Evolutionary conservation across 2,888 invertebrate genomes (phyloP).

Genomic region (Lycia hirtaria): DNA sequence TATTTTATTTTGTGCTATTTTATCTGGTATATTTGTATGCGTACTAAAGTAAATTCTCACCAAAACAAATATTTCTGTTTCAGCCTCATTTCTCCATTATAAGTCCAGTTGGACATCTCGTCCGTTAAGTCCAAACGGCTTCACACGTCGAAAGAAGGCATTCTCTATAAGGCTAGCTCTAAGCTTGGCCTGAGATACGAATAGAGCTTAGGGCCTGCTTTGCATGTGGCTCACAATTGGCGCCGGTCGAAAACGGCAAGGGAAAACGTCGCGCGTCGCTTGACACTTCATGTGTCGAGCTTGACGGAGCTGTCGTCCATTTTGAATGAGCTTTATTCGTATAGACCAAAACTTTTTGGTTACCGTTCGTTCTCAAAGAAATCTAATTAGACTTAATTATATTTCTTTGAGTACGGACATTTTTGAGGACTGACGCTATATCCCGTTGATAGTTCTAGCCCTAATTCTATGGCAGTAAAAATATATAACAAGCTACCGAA

Average conservation of each 20-base stretch:
- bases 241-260: conserved; percentile 63
- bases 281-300: conserved; percentile 15
- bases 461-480: neutral
- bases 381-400: too few species aligned
- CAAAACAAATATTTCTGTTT: too few species aligned
- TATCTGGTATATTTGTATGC: too few species aligned
- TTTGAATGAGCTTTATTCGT: neutral
- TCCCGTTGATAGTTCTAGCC: too few species aligned
- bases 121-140: conserved; percentile 9
- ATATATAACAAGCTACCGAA: too few species aligned
- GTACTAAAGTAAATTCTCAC: too few species aligned
- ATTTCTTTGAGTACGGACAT: too few species aligned
- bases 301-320: conserved; percentile 4
- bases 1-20: too few species aligned
- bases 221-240: conserved; percentile 74
- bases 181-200: conserved; percentile 56
- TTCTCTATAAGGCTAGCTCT: conserved; percentile 54
- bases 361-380: too few species aligned
- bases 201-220: conserved; percentile 56
- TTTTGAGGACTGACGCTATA: too few species aligned
- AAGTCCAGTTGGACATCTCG: conserved; percentile 1
- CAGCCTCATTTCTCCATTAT: neutral
- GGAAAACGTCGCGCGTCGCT: conserved; percentile 64
- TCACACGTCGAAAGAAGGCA: conserved; percentile 36
- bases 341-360: neutral